Percentiles rank a stretch among this genome's conserved stretches.
Evolutionary conservation across 2,797 vertebrate species (phyloP).

Genomic region (Myotis findleyi): DNA sequence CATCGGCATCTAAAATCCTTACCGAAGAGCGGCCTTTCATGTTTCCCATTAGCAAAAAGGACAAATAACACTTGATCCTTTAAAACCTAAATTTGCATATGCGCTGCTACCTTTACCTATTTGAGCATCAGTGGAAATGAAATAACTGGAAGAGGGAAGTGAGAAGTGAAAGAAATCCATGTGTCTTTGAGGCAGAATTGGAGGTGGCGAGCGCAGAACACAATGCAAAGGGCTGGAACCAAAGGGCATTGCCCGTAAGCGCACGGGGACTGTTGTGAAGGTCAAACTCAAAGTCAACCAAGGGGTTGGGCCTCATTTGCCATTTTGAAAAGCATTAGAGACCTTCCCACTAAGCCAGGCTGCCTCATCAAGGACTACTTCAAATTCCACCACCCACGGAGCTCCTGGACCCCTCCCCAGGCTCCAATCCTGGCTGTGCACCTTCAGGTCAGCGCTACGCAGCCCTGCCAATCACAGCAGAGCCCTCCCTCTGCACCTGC

Average conservation of each 20-base stretch:
- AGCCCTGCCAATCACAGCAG: background rate
- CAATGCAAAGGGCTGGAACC: background rate
- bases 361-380: background rate
- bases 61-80: no score
- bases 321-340: background rate
- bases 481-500: background rate
- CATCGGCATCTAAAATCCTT: background rate
- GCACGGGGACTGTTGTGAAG: background rate
- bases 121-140: background rate
- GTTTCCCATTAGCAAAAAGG: background rate
- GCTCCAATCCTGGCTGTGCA: background rate
- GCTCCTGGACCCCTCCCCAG: background rate
- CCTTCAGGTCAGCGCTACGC: rapidly evolving
- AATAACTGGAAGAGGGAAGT: background rate
- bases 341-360: no score
- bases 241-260: rapidly evolving
- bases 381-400: background rate
- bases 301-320: background rate
- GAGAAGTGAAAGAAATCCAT: background rate
- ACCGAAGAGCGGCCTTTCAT: background rate
- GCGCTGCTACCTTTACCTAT: background rate
- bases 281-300: background rate
- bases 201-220: background rate
- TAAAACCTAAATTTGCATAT: background rate
- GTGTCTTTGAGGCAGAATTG: background rate